Base-by-base conservation (phyloP, 2,113 vertebrate species). In the Melanotaenia duboulayi region DNA sequence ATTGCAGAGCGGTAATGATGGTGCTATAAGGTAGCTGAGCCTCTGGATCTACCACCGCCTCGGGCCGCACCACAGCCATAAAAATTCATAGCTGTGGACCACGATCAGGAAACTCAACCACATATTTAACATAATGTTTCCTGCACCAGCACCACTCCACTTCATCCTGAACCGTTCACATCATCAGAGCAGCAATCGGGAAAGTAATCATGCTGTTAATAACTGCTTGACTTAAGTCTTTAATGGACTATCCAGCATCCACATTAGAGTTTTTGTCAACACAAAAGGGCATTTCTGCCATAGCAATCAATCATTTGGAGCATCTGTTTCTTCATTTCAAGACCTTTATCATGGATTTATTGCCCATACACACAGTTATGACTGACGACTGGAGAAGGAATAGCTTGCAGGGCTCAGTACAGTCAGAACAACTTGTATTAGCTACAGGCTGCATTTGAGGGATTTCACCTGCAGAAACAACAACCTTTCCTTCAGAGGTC, bases 1-100 rank as follows among this genome's bases (percentile, higher is more conserved):
- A 80, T 75, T 77, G 80, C 85, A 46, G 54, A 77, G 74, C 56
- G 3, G 71, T 83, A 79, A 90, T 80, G 82, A 80, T 84, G 61
- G 37, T 0, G 73, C 84, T 81, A 59, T 81, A 58, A 85, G 82
- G 76, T 28, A 69, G 76, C 59, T 35, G 58, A 81, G 67, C 63
- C 44, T 78, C 57, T 25, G 70, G 57, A 69, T 80, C 67, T 63
- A 59, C 84, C 72, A 8, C 12, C 4, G 79, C 90, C 84, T 73
- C 25, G 4, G 86, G 89, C 87, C 52, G 58, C 72, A 39, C 57
- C n/a, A 56, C 8, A 12, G 25, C 78, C 78, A 89, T 90, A 83
- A 89, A 89, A 90, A 92, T 90, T 92, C 89, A 90, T 83, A 81
- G 89, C 87, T 76, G 75, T 82, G 89, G 87, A 85, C 77, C 63